Evolutionary conservation across 2,888 invertebrate genomes (phyloP).

Genomic region (Agrochola lychnidis): DNA sequence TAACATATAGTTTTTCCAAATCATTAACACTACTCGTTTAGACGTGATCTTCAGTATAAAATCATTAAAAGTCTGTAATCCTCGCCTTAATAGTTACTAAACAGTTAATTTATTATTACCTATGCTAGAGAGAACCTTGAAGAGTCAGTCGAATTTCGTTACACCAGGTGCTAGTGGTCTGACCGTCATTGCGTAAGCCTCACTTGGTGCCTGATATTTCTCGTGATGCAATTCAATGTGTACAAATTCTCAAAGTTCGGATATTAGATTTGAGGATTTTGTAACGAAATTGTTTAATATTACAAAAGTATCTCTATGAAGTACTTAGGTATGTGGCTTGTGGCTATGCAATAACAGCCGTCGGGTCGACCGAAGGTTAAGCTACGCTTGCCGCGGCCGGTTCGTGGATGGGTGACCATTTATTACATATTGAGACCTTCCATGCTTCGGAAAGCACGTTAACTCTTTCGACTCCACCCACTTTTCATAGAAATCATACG

Average conservation of each 20-base stretch:
- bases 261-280: slow-evolving; percentile 20
- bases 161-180: slow-evolving; percentile 2
- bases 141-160: slow-evolving; percentile 40
- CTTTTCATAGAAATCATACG: too few species aligned
- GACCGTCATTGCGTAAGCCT: slow-evolving; percentile 37
- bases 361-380: neutral
- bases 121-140: slow-evolving; percentile 49
- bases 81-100: neutral
- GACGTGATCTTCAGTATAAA: too few species aligned
- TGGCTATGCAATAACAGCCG: neutral
- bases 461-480: too few species aligned
- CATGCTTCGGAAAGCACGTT: neutral
- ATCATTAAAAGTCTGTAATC: too few species aligned
- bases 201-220: slow-evolving; percentile 33
- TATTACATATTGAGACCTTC: neutral
- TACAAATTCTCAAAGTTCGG: slow-evolving; percentile 24
- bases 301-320: slow-evolving; percentile 13
- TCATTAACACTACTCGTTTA: too few species aligned
- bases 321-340: neutral
- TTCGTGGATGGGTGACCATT: neutral
- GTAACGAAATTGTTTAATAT: slow-evolving; percentile 27
- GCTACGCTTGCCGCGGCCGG: neutral
- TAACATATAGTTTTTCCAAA: too few species aligned
- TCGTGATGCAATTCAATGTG: slow-evolving; percentile 44
- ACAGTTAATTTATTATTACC: slow-evolving; percentile 18